Evolutionary conservation across 2,113 vertebrate genomes (phyloP), one percentile per base, ranked within the genome.

Genomic region (Psettodes erumei): DNA sequence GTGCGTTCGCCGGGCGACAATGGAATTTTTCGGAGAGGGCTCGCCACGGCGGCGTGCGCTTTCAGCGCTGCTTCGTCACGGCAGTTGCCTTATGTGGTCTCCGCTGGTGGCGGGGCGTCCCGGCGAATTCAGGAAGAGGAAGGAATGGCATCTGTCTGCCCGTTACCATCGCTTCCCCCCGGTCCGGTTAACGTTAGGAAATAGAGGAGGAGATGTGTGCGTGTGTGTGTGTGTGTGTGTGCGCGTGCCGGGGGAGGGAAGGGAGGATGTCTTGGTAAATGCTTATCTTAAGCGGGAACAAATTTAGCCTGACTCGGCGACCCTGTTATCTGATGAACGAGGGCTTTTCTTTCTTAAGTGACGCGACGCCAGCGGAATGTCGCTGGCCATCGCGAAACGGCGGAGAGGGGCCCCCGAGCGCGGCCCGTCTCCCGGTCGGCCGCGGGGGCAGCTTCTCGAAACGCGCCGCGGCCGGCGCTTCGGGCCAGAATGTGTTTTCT

Each of bases 281-380:
- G 64, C 68, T 90, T 89, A 87, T 89, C 81, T 88, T 82, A 87
- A 90, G 86, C 79, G 75, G 82, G 65, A 89, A 84, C 84, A 91
- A 87, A 86, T 90, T 86, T 88, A 85, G 86, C 90, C 67, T 78
- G 86, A 86, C 81, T 91, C 35, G 11, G 55, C 11, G 82, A 90
- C 84, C 83, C 79, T 65, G 68, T 81, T n/a, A 73, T 89, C 85
- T 87, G 86, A 88, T 88, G 83, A 89, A 84, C 78, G 38, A 79
- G 75, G 70, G 58, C 61, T 84, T 90, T 88, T 75, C 86, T 82
- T 88, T n/a, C n/a, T 77, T 55, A 42, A 64, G 68, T 92, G 91
- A 92, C 71, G 62, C 5, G 21, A 67, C 15, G 23, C 56, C 66
- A 42, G 71, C 28, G 84, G 89, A 93, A 93, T 92, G 87, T 88